These are phyloP conservation scores for Gasterosteus aculeatus DNA, from an alignment of 2,113 vertebrate species.

Conservation along the genomic window DNA sequence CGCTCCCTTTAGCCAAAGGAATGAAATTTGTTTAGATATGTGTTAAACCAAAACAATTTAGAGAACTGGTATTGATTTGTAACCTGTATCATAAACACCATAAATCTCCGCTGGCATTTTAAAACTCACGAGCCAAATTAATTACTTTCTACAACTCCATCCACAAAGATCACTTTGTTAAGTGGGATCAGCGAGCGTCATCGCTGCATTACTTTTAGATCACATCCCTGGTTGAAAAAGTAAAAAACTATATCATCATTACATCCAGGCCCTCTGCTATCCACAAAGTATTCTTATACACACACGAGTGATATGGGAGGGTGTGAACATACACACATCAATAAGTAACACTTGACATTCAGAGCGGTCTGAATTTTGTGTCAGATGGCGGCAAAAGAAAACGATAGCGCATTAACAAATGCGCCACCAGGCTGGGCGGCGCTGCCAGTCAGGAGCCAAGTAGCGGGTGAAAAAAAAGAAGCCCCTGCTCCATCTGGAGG, in stretches of 20 bases:
- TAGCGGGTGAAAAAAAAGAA: neutral
- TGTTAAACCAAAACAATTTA: too few relatives aligned
- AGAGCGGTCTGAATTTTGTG: neutral
- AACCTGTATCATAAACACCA: too few relatives aligned
- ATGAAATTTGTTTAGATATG: too few relatives aligned
- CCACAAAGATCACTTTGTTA: neutral
- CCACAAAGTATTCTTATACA: constrained; percentile 1
- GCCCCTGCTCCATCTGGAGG: constrained; percentile 40
- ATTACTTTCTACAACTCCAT: too few relatives aligned
- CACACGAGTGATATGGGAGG: too few relatives aligned
- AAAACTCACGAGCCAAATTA: too few relatives aligned
- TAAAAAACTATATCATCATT: constrained; percentile 42
- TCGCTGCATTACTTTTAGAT: neutral
- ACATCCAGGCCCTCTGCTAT: constrained; percentile 25
- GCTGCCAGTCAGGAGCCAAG: constrained; percentile 29
- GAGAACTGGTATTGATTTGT: too few relatives aligned
- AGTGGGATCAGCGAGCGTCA: neutral
- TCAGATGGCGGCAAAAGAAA: constrained; percentile 2
- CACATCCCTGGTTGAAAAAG: neutral
- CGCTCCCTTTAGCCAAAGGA: too few relatives aligned
- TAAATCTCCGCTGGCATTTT: too few relatives aligned
- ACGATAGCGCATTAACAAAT: neutral
- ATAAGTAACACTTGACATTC: constrained; percentile 17
- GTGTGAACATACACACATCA: neutral
- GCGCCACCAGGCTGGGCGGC: constrained; percentile 6